Evolutionary conservation across 2,888 invertebrate genomes (phyloP), one percentile per base, ranked within the genome.

Genomic region (Xestia sexstrigata): DNA sequence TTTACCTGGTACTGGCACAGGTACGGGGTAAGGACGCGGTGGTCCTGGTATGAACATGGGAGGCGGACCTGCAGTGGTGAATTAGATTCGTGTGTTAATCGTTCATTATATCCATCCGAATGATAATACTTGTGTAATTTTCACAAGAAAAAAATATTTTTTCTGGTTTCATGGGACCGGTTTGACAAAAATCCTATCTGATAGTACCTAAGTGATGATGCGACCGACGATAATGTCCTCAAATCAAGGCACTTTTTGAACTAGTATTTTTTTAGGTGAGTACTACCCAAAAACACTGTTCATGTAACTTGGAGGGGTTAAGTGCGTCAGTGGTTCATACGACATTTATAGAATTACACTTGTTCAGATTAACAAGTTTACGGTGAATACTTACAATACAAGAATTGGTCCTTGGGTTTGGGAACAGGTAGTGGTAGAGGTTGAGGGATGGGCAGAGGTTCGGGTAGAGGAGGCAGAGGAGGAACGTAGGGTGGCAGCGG

Each of bases 1-100:
- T 83, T 92, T 93, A n/a, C 94, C 92, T 4, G 94, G 95, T 13
- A 94, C 91, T 2, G 95, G 95, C 3, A 95, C 90, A 0, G 93
- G 95, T 17, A 95, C 94, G 6, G 95, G 95, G 86, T 93, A 94
- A 2, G 95, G 95, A 71, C 95, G 94, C 7, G 93, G 91, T 6
- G 95, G 95, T 65, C 96, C 95, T 3, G 95, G 95, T 62, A 95
- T 91, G 4, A 93, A 74, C 47, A 71, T 86, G 15, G 95, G 94
- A 52, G 94, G 94, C 49, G 94, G 94, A 88, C 95, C 95, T 95
- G 52, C 17, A 60, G 60, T 70, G 35, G 15, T n/a, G 39, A 70
- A 58, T 23, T 60, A 81, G 1, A 42, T 69, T 60, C 70, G 15
- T 55, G n/a, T 62, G 23, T 9, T 47, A 7, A 62, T 68, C 7